A percentile compares a stretch with the other conserved stretches of the same genome.
phyloP scores from a whole-genome alignment of 2,113 vertebrate species.

The Eretmochelys imbricata region DNA sequence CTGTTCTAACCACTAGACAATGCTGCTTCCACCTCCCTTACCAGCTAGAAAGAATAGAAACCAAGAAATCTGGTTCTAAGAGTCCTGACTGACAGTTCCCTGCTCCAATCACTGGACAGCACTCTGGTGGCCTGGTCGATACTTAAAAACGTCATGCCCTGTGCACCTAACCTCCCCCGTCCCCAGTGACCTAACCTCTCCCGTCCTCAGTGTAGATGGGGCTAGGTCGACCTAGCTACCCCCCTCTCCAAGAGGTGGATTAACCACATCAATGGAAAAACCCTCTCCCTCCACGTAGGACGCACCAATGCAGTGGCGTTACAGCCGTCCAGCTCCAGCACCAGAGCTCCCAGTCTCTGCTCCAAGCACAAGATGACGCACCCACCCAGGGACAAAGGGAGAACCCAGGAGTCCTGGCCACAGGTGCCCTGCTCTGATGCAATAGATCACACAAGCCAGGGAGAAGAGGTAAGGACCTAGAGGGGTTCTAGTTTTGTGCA shows the following conservation, averaged over 20 bases:
- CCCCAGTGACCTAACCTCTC: too few species aligned
- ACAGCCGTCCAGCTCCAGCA: not conserved
- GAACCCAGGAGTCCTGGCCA: not conserved
- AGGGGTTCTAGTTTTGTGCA: not conserved
- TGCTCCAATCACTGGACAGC: not conserved
- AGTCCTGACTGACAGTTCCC: not conserved
- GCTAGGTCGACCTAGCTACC: too few species aligned
- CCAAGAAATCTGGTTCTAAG: not conserved
- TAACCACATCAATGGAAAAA: not conserved
- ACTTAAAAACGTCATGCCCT: too few species aligned
- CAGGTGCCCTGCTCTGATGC: not conserved
- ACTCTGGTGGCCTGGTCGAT: not conserved
- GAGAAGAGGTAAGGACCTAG: not conserved
- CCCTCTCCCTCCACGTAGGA: not conserved
- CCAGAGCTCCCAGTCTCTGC: not conserved
- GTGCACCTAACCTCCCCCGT: too few species aligned
- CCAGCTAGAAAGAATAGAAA: not conserved
- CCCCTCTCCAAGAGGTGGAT: not conserved
- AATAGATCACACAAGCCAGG: not conserved
- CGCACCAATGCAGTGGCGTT: not conserved
- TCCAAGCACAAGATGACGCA: not conserved
- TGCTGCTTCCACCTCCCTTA: not conserved
- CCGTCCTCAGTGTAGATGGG: too few species aligned
- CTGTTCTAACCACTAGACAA: not conserved
- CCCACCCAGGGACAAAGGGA: not conserved